Percentiles rank a stretch among this genome's conserved stretches.
Evolutionary conservation across 1,140 invertebrate genomes (phyloP).

Genomic region (Drosophila micromelanica): DNA sequence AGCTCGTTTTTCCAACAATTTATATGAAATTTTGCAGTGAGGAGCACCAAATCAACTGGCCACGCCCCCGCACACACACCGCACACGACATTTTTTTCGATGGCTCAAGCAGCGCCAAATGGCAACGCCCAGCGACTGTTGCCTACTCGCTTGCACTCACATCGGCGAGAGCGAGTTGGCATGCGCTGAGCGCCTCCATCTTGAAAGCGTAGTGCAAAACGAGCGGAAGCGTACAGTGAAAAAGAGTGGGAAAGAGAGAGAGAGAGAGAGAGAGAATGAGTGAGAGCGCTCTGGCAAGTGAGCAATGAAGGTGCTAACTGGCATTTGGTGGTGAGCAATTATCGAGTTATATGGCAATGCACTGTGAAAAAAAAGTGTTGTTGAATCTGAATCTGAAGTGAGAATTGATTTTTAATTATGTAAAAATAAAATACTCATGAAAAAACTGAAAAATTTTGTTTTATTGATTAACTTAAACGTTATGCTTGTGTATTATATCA

Average conservation of each 20-base stretch:
- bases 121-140: slow-evolving; percentile 56
- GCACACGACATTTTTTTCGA: slow-evolving; percentile 47
- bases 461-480: too few species aligned
- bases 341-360: slow-evolving; percentile 15
- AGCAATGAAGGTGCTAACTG: slow-evolving; percentile 27
- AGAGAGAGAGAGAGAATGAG: slow-evolving; percentile 1
- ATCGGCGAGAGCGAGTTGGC: slow-evolving; percentile 3
- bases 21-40: slow-evolving; percentile 73
- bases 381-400: too few species aligned
- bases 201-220: slow-evolving; percentile 50
- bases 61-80: slow-evolving; percentile 34
- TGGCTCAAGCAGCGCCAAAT: slow-evolving; percentile 33
- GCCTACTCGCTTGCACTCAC: slow-evolving; percentile 27
- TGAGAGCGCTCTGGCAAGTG: slow-evolving; percentile 7
- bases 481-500: too few species aligned
- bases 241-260: slow-evolving; percentile 15
- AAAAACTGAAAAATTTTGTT: too few species aligned
- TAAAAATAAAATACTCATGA: too few species aligned
- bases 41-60: slow-evolving; percentile 23
- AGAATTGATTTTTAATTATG: too few species aligned
- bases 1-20: slow-evolving; percentile 84
- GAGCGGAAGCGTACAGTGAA: slow-evolving; percentile 26
- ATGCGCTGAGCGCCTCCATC: slow-evolving; percentile 63
- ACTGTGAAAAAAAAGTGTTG: slow-evolving; percentile 37
- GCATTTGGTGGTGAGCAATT: slow-evolving; percentile 33